phyloP scores from a whole-genome alignment of 2,797 vertebrate genomes.

The Cygnus olor region DNA sequence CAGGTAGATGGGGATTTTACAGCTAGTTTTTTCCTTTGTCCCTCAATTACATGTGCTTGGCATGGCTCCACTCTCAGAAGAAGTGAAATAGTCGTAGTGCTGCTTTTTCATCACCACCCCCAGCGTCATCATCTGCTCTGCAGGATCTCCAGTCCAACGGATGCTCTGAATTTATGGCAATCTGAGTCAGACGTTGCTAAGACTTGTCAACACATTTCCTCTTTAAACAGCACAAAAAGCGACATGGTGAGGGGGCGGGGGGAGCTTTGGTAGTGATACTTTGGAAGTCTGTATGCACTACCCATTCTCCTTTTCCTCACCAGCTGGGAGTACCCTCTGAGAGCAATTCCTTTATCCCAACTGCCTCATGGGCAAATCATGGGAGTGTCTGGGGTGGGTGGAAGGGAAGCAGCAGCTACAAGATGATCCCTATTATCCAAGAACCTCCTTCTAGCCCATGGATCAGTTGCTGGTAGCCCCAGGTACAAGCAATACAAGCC shows the following conservation, averaged over 20 bases:
- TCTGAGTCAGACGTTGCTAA: background rate
- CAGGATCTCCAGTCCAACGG: background rate
- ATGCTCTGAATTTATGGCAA: background rate
- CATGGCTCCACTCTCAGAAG: background rate
- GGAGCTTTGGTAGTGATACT: background rate
- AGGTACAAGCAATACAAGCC: background rate
- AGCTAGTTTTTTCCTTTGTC: background rate
- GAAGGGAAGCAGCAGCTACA: background rate
- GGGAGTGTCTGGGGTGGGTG: background rate
- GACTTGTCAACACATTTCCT: constrained; percentile 3
- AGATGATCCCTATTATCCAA: background rate
- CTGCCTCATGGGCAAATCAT: background rate
- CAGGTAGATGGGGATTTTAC: background rate
- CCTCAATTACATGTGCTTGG: background rate
- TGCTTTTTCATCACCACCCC: background rate
- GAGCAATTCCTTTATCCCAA: background rate
- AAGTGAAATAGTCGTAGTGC: background rate
- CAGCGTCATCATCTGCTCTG: background rate
- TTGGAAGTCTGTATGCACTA: background rate
- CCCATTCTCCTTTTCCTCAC: background rate
- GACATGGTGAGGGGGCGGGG: background rate
- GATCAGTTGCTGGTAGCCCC: background rate
- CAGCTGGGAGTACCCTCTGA: background rate
- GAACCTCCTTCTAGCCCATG: background rate
- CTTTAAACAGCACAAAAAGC: constrained; percentile 31